These are phyloP conservation scores for Isichthys henryi DNA, from an alignment of 2,113 vertebrate genomes.

Conservation along the genomic window DNA sequence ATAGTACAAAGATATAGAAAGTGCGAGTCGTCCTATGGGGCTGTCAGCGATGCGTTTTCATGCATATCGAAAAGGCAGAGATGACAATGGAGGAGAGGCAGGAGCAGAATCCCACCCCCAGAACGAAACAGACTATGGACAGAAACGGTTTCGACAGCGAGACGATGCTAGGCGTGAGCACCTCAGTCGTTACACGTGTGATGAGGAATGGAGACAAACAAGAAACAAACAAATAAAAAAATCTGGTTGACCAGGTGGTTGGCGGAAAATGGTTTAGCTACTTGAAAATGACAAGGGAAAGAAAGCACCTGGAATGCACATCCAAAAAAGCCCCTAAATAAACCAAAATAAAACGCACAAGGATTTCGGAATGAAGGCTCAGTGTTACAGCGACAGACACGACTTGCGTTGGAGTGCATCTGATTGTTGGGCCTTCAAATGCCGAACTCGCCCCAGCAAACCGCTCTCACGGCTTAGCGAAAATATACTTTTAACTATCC, in stretches of 20 bases:
- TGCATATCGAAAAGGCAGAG: slow-evolving; percentile 48
- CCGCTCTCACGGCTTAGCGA: slow-evolving; percentile 1
- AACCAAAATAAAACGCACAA: slow-evolving; percentile 45
- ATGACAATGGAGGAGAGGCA: slow-evolving; percentile 59
- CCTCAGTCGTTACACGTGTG: slow-evolving; percentile 68
- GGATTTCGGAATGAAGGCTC: slow-evolving; percentile 45
- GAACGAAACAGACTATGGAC: slow-evolving; percentile 61
- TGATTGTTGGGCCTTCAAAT: slow-evolving; percentile 48
- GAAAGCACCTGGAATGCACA: slow-evolving; percentile 97
- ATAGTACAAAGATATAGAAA: slow-evolving; percentile 85
- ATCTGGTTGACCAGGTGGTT: slow-evolving; percentile 25
- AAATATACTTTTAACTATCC: slow-evolving; percentile 60
- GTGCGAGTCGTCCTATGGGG: slow-evolving; percentile 73
- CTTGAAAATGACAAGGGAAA: slow-evolving; percentile 60
- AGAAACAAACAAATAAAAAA: slow-evolving; percentile 51
- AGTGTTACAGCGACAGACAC: slow-evolving; percentile 56
- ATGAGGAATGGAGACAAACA: slow-evolving; percentile 52
- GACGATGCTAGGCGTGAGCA: slow-evolving; percentile 82
- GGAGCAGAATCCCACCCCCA: slow-evolving; percentile 48
- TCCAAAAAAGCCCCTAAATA: slow-evolving; percentile 67
- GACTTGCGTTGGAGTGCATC: slow-evolving; percentile 1
- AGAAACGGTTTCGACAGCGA: slow-evolving; percentile 66
- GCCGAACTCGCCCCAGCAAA: slow-evolving; percentile 4
- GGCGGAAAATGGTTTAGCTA: slow-evolving; percentile 31
- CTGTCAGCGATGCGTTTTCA: slow-evolving; percentile 53